Conservation (phyloP, 2,113 vertebrate species). For the Alexandromys fortis region DNA sequence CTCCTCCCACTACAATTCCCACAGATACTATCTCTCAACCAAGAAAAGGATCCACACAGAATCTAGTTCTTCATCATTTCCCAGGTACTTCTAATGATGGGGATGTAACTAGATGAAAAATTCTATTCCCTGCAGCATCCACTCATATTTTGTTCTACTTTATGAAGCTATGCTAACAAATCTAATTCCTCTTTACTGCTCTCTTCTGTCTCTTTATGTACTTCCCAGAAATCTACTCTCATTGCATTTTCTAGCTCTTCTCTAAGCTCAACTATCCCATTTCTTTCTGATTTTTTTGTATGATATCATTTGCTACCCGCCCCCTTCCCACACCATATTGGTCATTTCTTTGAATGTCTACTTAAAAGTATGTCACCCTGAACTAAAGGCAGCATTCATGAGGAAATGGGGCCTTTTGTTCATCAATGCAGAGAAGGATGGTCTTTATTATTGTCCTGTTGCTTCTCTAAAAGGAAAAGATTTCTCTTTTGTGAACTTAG, state of each 20-base stretch:
- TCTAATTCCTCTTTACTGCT: neutral
- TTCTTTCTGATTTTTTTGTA: neutral
- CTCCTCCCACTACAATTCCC: neutral
- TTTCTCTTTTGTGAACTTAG: neutral
- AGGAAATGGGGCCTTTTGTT: neutral
- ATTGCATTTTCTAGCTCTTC: neutral
- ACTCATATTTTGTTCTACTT: neutral
- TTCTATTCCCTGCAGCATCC: neutral
- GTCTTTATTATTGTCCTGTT: neutral
- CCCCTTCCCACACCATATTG: neutral
- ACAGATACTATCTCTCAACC: neutral
- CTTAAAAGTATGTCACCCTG: neutral
- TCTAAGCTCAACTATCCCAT: too few relatives aligned
- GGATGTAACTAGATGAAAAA: neutral
- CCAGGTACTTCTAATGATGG: neutral
- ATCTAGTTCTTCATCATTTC: neutral
- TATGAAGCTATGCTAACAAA: neutral
- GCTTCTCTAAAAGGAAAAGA: neutral
- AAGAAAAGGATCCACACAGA: neutral
- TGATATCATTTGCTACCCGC: neutral
- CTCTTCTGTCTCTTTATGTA: neutral
- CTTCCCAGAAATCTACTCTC: neutral
- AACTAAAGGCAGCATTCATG: slow-evolving; percentile 1
- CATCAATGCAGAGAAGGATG: neutral
- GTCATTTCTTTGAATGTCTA: neutral